Percentiles rank a stretch among this genome's conserved stretches.
phyloP scores from a whole-genome alignment of 2,797 vertebrate species.

The Sylvia borin region DNA sequence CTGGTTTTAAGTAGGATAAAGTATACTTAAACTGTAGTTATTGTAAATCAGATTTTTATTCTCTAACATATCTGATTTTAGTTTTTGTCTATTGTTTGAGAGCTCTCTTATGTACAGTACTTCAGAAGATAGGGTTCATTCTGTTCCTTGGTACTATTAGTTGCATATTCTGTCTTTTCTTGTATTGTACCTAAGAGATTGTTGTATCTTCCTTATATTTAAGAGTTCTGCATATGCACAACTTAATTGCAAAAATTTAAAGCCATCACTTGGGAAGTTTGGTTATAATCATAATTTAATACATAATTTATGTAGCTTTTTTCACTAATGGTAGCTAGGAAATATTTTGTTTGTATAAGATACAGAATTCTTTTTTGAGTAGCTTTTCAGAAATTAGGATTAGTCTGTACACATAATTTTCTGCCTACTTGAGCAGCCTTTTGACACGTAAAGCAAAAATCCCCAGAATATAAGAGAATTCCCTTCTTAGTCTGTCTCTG shows the following conservation, averaged over 20 bases:
- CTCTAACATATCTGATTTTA: constrained; percentile 20
- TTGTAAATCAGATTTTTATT: background rate
- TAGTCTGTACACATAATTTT: background rate
- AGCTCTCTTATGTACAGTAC: background rate
- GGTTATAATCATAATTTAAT: background rate
- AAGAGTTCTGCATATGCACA: background rate
- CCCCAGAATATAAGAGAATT: background rate
- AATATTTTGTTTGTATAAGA: background rate
- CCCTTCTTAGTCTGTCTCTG: background rate
- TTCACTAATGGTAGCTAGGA: background rate
- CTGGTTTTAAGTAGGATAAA: background rate
- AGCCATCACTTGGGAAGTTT: background rate
- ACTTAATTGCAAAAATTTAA: background rate
- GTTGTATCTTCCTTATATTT: background rate
- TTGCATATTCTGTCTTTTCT: background rate
- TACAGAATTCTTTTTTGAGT: background rate
- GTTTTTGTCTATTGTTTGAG: constrained; percentile 15
- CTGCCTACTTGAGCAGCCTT: background rate
- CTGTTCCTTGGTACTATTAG: constrained; percentile 12
- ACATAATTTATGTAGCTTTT: background rate
- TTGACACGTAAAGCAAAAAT: background rate
- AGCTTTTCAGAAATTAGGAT: background rate
- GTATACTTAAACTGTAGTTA: background rate
- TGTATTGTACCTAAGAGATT: background rate
- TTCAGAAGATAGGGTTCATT: background rate